Evolutionary conservation across 1,140 invertebrate genomes (phyloP), one percentile per base, ranked within the genome.

Genomic region (Planococcus citri): DNA sequence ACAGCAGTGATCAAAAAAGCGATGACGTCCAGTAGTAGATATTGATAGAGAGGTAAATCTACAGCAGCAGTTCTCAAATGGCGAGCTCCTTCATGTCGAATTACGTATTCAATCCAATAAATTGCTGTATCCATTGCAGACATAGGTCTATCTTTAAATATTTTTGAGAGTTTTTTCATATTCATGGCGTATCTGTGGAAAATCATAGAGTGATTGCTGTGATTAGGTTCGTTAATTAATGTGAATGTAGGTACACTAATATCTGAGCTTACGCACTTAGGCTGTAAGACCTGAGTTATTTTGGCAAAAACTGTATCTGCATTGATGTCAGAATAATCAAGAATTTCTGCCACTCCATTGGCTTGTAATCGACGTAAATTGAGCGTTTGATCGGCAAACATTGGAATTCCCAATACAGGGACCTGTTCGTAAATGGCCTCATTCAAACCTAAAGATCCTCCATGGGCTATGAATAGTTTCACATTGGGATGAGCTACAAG

Each of bases 61-160:
- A 71, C 24, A 1, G 73, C 72, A 4, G 70, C 70, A 10, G 72
- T 51, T 33, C 29, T 51, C 8, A 75, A 61, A 25, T 76, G 74
- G 0, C 29, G 10, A 41, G 75, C 75, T 10, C 71, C 75, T 37
- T 78, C 76, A 72, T 82, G 77, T 24, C 80, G 75, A n/a, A 82
- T 71, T 17, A 76, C 75, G 71, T 86, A 86, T 73, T 86, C 84
- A 0, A 83, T 80, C 85, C 84, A 86, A 76, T 82, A 86, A 22
- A 84, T 75, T 0, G 84, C 82, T 0, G 79, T 82, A 4, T 85
- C 81, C 41, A 83, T 71, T 0, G 83, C 79, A 2, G 77, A 74
- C 73, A 81, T 74, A 0, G 83, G 83, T 60, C 82, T 77, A 73
- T 86, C 84, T 27, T 76, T 79, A 76, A 83, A 86, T 1, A 80